Percentiles rank a stretch among this genome's conserved stretches.
Conservation (phyloP, 2,797 vertebrate species). For the Anabacerthia variegaticeps region DNA sequence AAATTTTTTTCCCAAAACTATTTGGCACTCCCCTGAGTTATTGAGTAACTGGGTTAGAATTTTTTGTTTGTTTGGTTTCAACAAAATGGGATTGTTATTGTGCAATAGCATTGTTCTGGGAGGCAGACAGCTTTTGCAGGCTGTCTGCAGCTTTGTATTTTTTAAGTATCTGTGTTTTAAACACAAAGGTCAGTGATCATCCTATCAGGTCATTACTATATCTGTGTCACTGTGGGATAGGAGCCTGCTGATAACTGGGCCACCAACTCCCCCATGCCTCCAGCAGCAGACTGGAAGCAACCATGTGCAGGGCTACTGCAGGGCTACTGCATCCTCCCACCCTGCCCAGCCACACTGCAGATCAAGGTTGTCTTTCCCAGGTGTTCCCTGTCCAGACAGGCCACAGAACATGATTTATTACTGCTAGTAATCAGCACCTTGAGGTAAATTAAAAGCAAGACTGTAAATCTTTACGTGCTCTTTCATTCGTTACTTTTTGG, state of each 20-base stretch:
- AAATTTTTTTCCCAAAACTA: not conserved
- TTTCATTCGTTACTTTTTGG: constrained; percentile 32
- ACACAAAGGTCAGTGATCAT: constrained; percentile 49
- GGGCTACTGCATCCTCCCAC: not conserved
- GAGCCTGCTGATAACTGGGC: not conserved
- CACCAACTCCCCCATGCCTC: not conserved
- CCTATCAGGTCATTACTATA: constrained; percentile 29
- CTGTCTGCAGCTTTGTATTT: constrained; percentile 56
- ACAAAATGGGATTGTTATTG: constrained; percentile 47
- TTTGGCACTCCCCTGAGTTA: constrained; percentile 18
- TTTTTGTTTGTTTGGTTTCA: constrained; percentile 63
- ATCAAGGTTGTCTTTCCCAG: not conserved
- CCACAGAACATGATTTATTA: not conserved
- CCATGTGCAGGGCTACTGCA: constrained; percentile 49
- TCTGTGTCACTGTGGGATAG: constrained; percentile 2
- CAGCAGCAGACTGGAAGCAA: constrained; percentile 1
- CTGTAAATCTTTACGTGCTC: constrained; percentile 15
- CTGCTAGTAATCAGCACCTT: constrained; percentile 32
- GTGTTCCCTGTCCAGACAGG: constrained; percentile 5
- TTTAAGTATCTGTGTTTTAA: constrained; percentile 44
- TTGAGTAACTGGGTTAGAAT: constrained; percentile 63
- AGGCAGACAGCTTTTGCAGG: constrained; percentile 53
- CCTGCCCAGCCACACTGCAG: not conserved
- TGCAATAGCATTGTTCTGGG: constrained; percentile 65
- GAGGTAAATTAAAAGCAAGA: constrained; percentile 52